Conservation (phyloP, 2,113 vertebrate species). For the Eulemur rufifrons region DNA sequence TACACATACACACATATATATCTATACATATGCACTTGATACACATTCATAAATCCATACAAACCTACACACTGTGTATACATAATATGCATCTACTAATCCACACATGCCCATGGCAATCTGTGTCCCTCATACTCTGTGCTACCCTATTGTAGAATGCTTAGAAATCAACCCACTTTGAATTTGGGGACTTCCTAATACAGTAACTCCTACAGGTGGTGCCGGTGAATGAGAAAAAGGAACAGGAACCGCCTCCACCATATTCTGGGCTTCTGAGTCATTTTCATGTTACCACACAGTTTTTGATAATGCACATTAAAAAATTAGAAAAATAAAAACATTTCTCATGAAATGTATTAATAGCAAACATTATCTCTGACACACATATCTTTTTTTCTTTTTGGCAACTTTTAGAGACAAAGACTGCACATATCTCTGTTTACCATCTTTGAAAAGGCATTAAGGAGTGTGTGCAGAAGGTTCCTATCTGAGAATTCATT, state of each 20-base stretch:
- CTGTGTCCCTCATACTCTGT: neutral
- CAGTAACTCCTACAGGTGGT: neutral
- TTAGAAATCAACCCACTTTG: neutral
- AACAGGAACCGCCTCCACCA: constrained; percentile 88
- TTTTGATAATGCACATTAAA: constrained; percentile 63
- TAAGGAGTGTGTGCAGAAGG: neutral
- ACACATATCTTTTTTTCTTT: neutral
- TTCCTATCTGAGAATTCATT: neutral
- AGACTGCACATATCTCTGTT: neutral
- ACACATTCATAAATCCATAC: too few relatives aligned
- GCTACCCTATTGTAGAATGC: neutral
- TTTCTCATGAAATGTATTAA: neutral
- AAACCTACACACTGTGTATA: too few relatives aligned
- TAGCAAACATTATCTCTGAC: neutral
- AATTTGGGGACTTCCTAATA: neutral
- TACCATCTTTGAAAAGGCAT: neutral
- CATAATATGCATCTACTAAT: neutral
- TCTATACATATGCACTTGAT: neutral
- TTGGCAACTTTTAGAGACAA: neutral
- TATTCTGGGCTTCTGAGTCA: constrained; percentile 86
- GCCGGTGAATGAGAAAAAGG: neutral
- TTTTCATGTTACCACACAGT: constrained; percentile 82
- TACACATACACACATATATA: too few relatives aligned
- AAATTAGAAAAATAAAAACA: neutral
- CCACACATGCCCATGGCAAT: neutral